Evolutionary conservation across 2,888 invertebrate genomes (phyloP), one percentile per base, ranked within the genome.

Genomic region (Drosophila rubida): DNA sequence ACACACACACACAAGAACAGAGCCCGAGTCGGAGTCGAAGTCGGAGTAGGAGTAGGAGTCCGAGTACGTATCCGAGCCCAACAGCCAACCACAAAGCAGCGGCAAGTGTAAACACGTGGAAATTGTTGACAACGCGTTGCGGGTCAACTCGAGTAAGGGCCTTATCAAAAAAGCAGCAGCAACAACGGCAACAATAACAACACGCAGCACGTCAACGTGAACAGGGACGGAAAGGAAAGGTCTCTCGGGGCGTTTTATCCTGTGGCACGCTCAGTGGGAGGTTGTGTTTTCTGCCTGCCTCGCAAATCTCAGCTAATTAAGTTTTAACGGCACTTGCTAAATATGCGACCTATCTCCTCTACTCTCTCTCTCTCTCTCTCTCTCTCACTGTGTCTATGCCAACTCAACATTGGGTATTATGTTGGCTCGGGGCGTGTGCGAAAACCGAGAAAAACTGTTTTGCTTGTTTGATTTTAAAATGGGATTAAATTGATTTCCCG

Each of bases 91-190:
- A 80, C 72, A 82, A 75, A 75, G 65, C 73, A 45, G 75, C 75
- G 87, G 80, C 86, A 88, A 85, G 85, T 88, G 85, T 83, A 85
- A 88, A 79, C 85, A 85, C 80, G 80, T 87, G 83, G 71, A 64
- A 64, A 55, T 51, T 65, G 77, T 75, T 78, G 63, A 78, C 75
- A 77, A 77, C 54, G 63, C 44, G 61, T 63, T 63, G 53, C 48
- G 30, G 57, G 48, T 57, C 58, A 45, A 51, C 27, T 32, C 54
- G 44, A 58, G 44, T 53, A 55, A 23, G 45, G 27, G 49, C 19
- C 65, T 42, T 66, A 78, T 72, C 60, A 78, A 48, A 25, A 51
- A 68, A 13, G 3, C 19, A 19, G 19, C 1, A 19, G 19, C 25
- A 13, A 16, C n/a, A 44, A 45, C 32, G 42, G n/a, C 5, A 16